Conservation (phyloP, 2,113 vertebrate genomes). For the Prunella himalayana region DNA sequence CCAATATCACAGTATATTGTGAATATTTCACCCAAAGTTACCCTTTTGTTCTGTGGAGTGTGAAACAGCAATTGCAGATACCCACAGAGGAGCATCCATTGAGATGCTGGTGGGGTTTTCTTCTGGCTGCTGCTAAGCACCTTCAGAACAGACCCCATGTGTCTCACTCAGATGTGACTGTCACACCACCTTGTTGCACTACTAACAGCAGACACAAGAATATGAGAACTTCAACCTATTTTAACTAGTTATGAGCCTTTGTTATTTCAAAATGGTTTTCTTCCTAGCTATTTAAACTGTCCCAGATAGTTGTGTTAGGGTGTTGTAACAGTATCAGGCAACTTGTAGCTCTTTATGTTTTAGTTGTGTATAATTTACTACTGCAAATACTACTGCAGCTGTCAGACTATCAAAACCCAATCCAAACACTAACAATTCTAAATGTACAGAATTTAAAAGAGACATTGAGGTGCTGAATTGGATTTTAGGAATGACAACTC, state of each 20-base stretch:
- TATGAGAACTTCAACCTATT: not conserved
- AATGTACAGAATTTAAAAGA: not conserved
- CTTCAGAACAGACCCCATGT: no score
- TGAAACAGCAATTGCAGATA: not conserved
- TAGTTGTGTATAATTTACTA: not conserved
- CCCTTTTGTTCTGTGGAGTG: not conserved
- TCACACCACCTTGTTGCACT: not conserved
- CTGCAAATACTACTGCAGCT: not conserved
- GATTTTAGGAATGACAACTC: not conserved
- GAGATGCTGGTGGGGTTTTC: not conserved
- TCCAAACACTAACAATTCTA: not conserved
- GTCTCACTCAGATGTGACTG: rapidly evolving
- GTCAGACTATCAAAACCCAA: not conserved
- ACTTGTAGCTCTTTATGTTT: not conserved
- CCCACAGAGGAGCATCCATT: rapidly evolving
- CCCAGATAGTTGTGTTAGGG: not conserved
- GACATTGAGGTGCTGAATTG: not conserved
- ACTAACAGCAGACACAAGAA: not conserved
- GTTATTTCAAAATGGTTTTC: not conserved
- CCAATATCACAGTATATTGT: not conserved
- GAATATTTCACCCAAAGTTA: not conserved
- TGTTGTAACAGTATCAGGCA: not conserved
- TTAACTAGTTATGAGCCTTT: not conserved
- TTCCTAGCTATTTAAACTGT: not conserved
- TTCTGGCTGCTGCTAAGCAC: not conserved